Evolutionary conservation across 2,888 invertebrate species (phyloP), one percentile per base, ranked within the genome.

Genomic region (Ditula angustiorana): DNA sequence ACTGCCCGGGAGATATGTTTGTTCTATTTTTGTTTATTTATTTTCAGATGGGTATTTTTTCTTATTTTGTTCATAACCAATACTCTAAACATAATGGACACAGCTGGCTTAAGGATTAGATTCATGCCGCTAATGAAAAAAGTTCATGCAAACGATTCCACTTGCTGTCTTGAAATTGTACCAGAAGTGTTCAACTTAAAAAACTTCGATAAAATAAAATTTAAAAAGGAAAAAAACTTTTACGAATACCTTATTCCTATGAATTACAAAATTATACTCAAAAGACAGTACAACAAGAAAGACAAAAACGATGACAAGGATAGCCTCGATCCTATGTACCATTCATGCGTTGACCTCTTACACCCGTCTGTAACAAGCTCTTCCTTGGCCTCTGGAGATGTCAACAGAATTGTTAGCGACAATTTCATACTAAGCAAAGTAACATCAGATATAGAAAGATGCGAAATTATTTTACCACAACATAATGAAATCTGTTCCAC

Each of bases 281-380:
- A 77, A 71, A 90, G 83, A 71, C 69, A 70, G 19, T 62, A 72
- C 30, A 23, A 53, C 24, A 64, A 52, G 11, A 23, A 69, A 8
- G 35, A 69, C 11, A 41, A 21, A 33, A 57, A 68, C n/a, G 19
- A 30, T 24, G 24, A 13, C 2, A 33, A 19, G 13, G 11, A n/a
- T 16, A 44, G 26, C 30, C 16, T 33, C 10, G 70, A 78, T n/a
- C 87, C 83, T 70, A 75, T 78, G 1, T 91, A 89, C 71, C 83
- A 91, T 71, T 92, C 92, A 1, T 91, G 92, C 67, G 83, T 92
- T 11, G 92, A 91, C 74, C 79, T 85, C 35, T 68, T 80, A 13
- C 69, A 73, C 13, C 65, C 71, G 26, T 79, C 83, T 28, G 67
- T 74, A 50, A 74, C 76, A 19, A 74, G 69, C 30, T 71, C 79